Evolutionary conservation across 2,113 vertebrate species (phyloP).

Genomic region (Triplophysa rosa): DNA sequence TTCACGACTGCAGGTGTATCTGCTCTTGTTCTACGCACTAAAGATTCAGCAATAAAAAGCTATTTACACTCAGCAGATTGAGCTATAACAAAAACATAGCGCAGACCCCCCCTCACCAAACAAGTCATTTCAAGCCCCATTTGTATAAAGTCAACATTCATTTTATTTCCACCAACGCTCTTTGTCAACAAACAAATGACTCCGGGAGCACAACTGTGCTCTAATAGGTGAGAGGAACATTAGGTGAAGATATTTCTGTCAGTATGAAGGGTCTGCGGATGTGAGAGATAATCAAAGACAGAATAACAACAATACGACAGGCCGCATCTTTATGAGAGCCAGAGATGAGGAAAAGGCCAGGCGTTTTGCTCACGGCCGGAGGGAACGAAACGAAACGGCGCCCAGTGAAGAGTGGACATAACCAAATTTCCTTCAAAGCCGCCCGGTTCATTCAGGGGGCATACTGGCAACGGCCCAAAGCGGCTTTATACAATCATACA

Average conservation of each 20-base stretch:
- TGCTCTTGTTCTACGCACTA: conserved; percentile 2
- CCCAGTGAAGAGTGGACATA: not conserved
- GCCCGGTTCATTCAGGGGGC: too few species aligned
- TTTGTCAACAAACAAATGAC: conserved; percentile 32
- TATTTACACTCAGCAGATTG: conserved; percentile 32
- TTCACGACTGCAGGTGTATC: conserved; percentile 3
- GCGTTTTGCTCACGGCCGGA: conserved; percentile 6
- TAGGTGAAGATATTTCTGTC: conserved; percentile 6
- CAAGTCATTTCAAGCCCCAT: conserved; percentile 9
- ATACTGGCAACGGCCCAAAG: too few species aligned
- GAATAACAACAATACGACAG: conserved; percentile 33
- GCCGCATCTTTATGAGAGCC: conserved; percentile 19
- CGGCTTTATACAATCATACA: too few species aligned
- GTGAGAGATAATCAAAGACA: conserved; percentile 37
- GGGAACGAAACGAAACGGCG: conserved; percentile 2
- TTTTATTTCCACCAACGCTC: conserved; percentile 21
- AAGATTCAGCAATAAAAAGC: conserved; percentile 24
- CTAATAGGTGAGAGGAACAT: conserved; percentile 5
- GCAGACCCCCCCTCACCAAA: conserved; percentile 3
- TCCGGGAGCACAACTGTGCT: not conserved
- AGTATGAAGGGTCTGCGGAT: conserved; percentile 35
- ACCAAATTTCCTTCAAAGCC: not conserved
- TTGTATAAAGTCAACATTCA: conserved; percentile 36
- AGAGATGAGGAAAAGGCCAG: conserved; percentile 36
- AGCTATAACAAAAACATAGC: conserved; percentile 20